Evolutionary conservation across 2,797 vertebrate genomes (phyloP), one percentile per base, ranked within the genome.

Genomic region (Rhinophrynus dorsalis): DNA sequence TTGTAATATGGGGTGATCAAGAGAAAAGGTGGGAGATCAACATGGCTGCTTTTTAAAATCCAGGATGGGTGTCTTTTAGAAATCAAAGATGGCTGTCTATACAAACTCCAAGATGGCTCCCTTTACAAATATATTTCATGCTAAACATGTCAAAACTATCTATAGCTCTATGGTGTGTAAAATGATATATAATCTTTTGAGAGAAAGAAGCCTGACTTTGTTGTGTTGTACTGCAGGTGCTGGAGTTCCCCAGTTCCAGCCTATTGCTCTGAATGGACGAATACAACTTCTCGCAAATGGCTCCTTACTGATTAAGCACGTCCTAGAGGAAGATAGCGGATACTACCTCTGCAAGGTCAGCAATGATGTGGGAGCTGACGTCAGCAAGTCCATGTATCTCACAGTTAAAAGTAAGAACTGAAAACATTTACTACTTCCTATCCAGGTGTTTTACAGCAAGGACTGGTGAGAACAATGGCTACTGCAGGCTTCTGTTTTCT

Each of bases 361-460:
- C 94, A 99, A 99, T 84, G 95, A 98, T 83, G 97, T 99, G 89
- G 97, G 96, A 87, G 96, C 97, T 54, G 97, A 99, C 84, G 96
- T 99, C 94, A 99, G 97, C 97, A 99, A 99, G 92, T 98, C 96
- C 93, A 98, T 99, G 97, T 98, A 97, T 92, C 96, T 99, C 93
- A 98, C 96, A 66, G 96, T 99, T 82, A 99, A 99, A 95, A 99
- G 97, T 99, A 95, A 96, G 96, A 88, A 81, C 59, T 73, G 74
- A 70, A 69, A 79, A 54, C 8, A 23, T 78, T 86, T 89, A 61
- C 69, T 85, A 82, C 78, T 66, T 66, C 20, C 12, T 55, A 37
- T 20, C 23, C 29, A n/a, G 59, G 32, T 20, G 3, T 35, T 79
- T 45, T 26, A 3, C 65, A n/a, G 17, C 15, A 27, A 17, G 1